Base-by-base conservation (phyloP, 1,140 invertebrate genomes). In the Drosophila tropicalis region DNA sequence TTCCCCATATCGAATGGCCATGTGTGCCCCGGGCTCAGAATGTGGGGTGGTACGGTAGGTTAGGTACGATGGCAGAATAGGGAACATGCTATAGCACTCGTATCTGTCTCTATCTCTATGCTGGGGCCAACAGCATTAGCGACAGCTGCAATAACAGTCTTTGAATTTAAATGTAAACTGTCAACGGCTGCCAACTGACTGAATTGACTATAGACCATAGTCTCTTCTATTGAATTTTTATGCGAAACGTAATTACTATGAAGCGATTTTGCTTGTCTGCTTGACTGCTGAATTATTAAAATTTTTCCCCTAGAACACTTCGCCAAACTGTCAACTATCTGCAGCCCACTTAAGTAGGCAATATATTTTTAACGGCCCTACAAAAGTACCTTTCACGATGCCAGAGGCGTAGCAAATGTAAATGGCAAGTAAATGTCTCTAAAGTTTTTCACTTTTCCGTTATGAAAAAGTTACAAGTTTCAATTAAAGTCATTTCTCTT, bases 111-210 rank as follows among this genome's bases (percentile, higher is more conserved):
- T 67, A 10, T 44, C 55, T 51, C 19, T n/a, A 47, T 22, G 58
- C 22, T 62, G 34, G 60, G 32, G 10, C 64, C n/a, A 32, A 19
- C 51, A 58, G 56, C 41, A 51, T 60, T 40, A 69, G 56, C 47
- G 64, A 60, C 81, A 86, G 75, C 83, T 85, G 83, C 72, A 86
- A 87, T 79, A 87, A 87, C 83, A 87, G 70, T 79, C 65, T 68
- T 62, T 60, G 36, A 81, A 81, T 81, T 66, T 72, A 72, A 87
- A 82, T 82, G 58, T 57, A 74, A 82, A 67, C 77, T 74, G 62
- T 63, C 19, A 66, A 61, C 40, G 57, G 34, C 41, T 66, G 47
- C 41, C 22, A 54, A 22, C 62, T 44, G 57, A 68, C 68, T 47
- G 13, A n/a, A 36, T 68, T 44, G 47, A 63, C 62, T 76, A 64